Base-by-base conservation (phyloP, 2,113 vertebrate species). In the Upupa epops region DNA sequence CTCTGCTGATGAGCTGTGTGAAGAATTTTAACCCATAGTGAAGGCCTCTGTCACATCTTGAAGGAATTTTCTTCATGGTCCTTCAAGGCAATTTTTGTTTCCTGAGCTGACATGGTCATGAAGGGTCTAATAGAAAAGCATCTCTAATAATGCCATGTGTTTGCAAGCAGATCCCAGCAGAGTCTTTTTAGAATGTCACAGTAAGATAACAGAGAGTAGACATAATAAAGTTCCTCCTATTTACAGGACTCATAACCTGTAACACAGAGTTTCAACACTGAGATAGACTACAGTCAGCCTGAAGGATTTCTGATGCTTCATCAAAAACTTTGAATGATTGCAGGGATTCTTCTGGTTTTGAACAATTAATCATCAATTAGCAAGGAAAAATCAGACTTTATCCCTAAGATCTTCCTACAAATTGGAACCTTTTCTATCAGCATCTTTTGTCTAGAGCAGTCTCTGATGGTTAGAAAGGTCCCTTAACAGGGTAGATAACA, bases 271-370 rank as follows among this genome's bases (percentile, higher is more conserved):
- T 96, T 96, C 91, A 96, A 80, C 74, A 75, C 1, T 84, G 66
- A 94, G 56, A 65, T 36, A 89, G 24, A 78, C 55, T 32, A 14
- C 34, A 93, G 88, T 72, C 82, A 94, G 59, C 81, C 55, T 83
- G 36, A 92, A 92, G 88, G 64, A 90, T 93, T 92, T 91, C 75
- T 86, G 77, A 73, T 92, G 86, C 60, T 95, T 90, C 95, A 81
- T 87, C 77, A 75, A 94, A 97, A 97, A 78, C 37, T 96, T 91
- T 80, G 51, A 94, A 91, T 88, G 61, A 95, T 94, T 96, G 83
- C 85, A 95, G 83, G 81, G 72, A 32, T 88, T 89, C 95, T 81
- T 88, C 88, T 86, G 92, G 59, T 66, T 86, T 61, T 89, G 55
- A 80, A 60, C 72, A 88, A 96, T 94, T 95, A 95, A 95, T 88